Conservation (phyloP, 2,888 invertebrate species). For the Sabatieria punctata region DNA sequence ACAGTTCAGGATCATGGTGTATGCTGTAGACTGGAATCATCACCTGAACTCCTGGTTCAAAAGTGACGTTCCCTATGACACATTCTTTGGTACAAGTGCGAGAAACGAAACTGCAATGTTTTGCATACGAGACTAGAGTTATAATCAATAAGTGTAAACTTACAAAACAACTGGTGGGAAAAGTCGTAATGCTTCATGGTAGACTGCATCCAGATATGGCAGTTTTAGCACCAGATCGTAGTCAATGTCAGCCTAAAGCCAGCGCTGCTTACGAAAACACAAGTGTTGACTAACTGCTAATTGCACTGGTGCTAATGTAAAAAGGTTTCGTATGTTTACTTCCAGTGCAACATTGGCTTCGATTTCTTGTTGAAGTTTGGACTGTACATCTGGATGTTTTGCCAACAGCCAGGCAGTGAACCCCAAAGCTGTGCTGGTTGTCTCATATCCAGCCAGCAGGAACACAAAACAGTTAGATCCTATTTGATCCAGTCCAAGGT, state of each 20-base stretch:
- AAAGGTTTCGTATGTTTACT: too few species aligned
- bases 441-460: constrained; percentile 39
- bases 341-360: constrained; percentile 21
- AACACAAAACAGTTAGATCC: constrained; percentile 34
- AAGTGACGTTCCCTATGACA: neutral
- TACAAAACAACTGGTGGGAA: constrained; percentile 9
- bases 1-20: constrained; percentile 8
- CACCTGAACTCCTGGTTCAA: constrained; percentile 4
- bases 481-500: too few species aligned
- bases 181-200: constrained; percentile 10
- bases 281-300: too few species aligned
- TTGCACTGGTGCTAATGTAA: too few species aligned
- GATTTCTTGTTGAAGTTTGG: constrained; percentile 33
- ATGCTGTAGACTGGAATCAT: constrained; percentile 1
- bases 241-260: neutral
- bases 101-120: constrained; percentile 1
- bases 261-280: too few species aligned
- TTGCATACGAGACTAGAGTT: neutral
- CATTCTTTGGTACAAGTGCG: neutral
- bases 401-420: constrained; percentile 36
- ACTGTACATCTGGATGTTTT: constrained; percentile 34
- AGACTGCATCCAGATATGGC: constrained; percentile 10
- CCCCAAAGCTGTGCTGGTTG: constrained; percentile 36
- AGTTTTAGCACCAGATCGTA: constrained; percentile 8
- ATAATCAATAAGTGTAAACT: neutral